A percentile compares a stretch with the other conserved stretches of the same genome.
These are phyloP conservation scores for Pseudorectes ferrugineus DNA, from an alignment of 2,113 vertebrate genomes.

Conservation along the genomic window DNA sequence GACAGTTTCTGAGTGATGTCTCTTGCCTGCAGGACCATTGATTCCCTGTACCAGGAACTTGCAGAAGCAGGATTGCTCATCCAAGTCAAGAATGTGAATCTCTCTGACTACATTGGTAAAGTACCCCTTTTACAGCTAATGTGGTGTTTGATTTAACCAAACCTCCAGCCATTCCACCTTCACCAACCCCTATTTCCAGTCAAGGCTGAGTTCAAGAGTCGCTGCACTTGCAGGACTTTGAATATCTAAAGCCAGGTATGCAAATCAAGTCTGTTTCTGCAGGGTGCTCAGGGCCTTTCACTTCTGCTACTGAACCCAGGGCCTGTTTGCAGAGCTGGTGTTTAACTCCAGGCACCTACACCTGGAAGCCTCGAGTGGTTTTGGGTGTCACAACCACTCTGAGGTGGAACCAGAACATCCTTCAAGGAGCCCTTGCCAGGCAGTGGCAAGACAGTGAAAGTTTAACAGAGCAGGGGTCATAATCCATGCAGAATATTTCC, in stretches of 20 bases:
- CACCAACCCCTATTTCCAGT: background rate
- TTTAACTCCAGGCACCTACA: background rate
- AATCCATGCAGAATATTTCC: background rate
- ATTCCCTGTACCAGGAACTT: constrained; percentile 81
- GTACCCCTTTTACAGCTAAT: background rate
- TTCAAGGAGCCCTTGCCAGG: background rate
- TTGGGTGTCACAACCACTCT: background rate
- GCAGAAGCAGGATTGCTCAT: constrained; percentile 78
- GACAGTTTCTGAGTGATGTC: background rate
- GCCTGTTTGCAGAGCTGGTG: background rate
- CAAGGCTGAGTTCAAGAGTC: background rate
- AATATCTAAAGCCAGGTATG: background rate
- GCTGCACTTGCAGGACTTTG: background rate
- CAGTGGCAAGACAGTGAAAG: background rate
- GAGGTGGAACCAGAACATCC: background rate
- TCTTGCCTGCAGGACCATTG: constrained; percentile 71
- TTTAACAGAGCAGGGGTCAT: background rate
- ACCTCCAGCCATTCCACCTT: background rate
- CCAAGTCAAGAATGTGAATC: constrained; percentile 67
- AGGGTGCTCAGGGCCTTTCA: background rate
- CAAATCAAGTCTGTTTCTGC: background rate
- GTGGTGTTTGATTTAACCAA: background rate
- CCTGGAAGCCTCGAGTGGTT: background rate
- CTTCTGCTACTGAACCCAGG: background rate
- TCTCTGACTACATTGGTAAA: constrained; percentile 82